Evolutionary conservation across 2,797 vertebrate species (phyloP).

Genomic region (Caiman crocodilus): DNA sequence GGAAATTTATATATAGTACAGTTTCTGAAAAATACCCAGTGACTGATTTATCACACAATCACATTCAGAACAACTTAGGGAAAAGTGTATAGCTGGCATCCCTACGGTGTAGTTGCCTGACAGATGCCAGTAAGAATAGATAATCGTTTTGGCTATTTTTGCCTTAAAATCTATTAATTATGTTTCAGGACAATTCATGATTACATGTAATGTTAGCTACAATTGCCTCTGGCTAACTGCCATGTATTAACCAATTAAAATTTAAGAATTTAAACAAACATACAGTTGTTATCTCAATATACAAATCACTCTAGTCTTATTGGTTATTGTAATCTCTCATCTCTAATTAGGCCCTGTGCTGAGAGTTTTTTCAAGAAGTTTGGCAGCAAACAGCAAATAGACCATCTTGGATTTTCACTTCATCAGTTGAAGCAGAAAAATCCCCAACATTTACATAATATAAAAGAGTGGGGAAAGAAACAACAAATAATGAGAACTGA

Average conservation of each 20-base stretch:
- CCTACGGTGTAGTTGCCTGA: neutral
- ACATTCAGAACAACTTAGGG: neutral
- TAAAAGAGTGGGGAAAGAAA: neutral
- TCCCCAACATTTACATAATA: neutral
- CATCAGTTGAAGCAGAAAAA: neutral
- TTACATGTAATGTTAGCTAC: neutral
- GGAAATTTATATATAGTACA: neutral
- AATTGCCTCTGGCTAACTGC: neutral
- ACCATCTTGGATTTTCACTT: neutral
- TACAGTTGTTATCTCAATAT: neutral
- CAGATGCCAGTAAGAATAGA: neutral
- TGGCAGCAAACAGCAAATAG: neutral
- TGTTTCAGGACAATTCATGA: neutral
- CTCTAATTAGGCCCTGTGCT: neutral
- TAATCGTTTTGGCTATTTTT: neutral
- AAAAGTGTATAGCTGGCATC: neutral
- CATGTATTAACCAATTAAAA: neutral
- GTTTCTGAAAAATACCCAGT: neutral
- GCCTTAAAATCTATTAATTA: neutral
- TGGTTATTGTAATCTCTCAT: neutral
- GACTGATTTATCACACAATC: accelerated
- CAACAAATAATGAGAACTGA: neutral
- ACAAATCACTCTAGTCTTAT: neutral
- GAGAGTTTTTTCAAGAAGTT: neutral
- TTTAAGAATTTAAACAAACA: neutral